Evolutionary conservation across 2,113 vertebrate species (phyloP), one percentile per base, ranked within the genome.

Genomic region (Rhinichthys klamathensis): DNA sequence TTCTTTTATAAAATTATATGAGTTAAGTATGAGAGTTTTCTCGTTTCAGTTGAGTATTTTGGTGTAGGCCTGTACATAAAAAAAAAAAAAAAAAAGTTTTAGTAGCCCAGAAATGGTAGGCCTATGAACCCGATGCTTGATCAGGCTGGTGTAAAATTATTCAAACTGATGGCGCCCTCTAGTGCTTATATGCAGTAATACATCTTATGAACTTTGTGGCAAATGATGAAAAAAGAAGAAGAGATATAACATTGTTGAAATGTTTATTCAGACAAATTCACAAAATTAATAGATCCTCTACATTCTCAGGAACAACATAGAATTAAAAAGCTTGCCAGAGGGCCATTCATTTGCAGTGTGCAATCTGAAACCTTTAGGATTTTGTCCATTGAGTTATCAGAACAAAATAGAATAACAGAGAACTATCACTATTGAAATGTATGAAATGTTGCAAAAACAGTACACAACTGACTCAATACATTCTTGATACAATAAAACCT

Each of bases 181-280:
- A 51, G 69, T 76, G 86, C 25, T 6, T 18, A 30, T 23, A 12
- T 8, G 27, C 27, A 2, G 38, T n/a, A 25, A 56, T 30, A 49
- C 69, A 46, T 13, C 11, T 15, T 25, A 38, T 6, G 23, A 58
- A 21, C 21, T 7, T 11, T 76, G 13, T 10, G 27, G 74, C 25
- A 76, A 32, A 75, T 51, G 21, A 65, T 16, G 2, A 35, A 56
- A 60, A 41, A 41, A 41, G 38, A 41, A 41, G 38, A 41, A 41
- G 2, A 41, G 7, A 41, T 41, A 2, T 41, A 41, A 41, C 63
- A 63, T 77, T 54, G n/a, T 77, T 54, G n/a, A 75, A 69, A 82
- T 30, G 54, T 89, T 89, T 89, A 89, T 89, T 86, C 78, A 86
- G 87, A 86, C 85, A 73, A 63, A 72, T 87, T 78, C 65, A 84